Evolutionary conservation across 2,888 invertebrate genomes (phyloP), one percentile per base, ranked within the genome.

Genomic region (Synanthedon vespiformis): DNA sequence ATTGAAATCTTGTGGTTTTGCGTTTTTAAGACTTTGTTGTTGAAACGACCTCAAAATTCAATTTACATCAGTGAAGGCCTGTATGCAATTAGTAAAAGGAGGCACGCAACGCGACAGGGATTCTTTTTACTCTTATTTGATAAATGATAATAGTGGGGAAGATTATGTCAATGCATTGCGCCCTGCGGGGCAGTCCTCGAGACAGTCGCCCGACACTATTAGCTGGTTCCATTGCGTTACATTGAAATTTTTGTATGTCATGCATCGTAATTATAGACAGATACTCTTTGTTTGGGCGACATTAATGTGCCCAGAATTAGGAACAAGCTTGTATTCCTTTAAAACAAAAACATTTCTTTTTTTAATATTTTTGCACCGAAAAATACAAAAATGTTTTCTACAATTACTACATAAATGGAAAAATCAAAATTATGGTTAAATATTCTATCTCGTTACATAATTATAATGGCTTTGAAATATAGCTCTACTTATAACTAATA

Each of bases 61-160:
- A 44, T 44, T 44, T 44, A 44, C 11, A 14, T n/a, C 1, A 14
- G 44, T n/a, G 11, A 13, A 5, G n/a, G 13, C 44, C 44, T 44
- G 44, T 12, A 55, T 72, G 70, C 70, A 70, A 79, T 75, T 62
- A 70, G 77, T 74, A 68, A 52, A 60, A 64, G 67, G 57, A 68
- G 80, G 82, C 83, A 83, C 84, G 83, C 80, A 83, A 74, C 83
- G 70, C 83, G 67, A 69, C 79, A 68, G 83, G 83, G 77, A 77
- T 70, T 56, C 67, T 74, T 73, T 74, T 79, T 76, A 72, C 75
- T 72, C 69, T 70, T 62, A 63, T 72, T 74, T 80, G 79, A 80
- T 77, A 79, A 73, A 84, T 80, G 76, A 71, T 84, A 83, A 82
- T 83, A 74, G 80, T 63, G 64, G 67, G 64, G 67, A n/a, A 74